Evolutionary conservation across 92 coral and sea anemone genomes (phyloP), one percentile per base, ranked within the genome.

Genomic region (Parazoanthus swiftii): DNA sequence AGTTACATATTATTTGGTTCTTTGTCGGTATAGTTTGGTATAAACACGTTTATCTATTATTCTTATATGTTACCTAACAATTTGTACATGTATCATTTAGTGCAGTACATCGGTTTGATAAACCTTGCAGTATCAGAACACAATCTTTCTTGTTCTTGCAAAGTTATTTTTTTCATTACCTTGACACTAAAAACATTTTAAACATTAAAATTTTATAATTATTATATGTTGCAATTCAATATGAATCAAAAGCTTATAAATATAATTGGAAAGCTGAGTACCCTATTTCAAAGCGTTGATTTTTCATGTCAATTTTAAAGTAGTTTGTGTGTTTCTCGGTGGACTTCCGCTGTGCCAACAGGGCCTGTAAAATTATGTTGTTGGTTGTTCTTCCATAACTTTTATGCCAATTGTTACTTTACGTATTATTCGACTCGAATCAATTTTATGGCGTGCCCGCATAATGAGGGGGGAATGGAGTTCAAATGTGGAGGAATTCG

Each of bases 101-200:
- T 76, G 25, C 11, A 76, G 37, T 76, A 39, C 46, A 20, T 39
- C 18, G 35, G 51, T 76, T 48, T 79, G 37, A 79, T 44, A 46
- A 44, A 79, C 59, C 67, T 50, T 79, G 50, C 82, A 33, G 77
- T 25, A 46, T 44, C 38, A 50, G 44, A 67, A 50, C 50, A 79
- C 44, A 54, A 79, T 79, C 82, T 25, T 51, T 79, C 3, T 51
- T 33, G 33, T 10, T 14, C 66, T 13, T 50, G n/a, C 36, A 6
- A 3, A 29, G 20, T 48, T n/a, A 79, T 48, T 50, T 50, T 10
- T 46, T 14, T 16, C 50, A 42, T 44, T 39, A 29, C 33, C 35
- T 26, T 25, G 35, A 6, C 35, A 73, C 16, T 73, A 73, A 73
- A 8, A 36, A 26, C 20, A 11, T 73, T 73, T 73, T 6, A 10